A percentile compares a stretch with the other conserved stretches of the same genome.
phyloP scores from a whole-genome alignment of 2,113 vertebrate genomes.

The Hypocryptadius cinnamomeus region DNA sequence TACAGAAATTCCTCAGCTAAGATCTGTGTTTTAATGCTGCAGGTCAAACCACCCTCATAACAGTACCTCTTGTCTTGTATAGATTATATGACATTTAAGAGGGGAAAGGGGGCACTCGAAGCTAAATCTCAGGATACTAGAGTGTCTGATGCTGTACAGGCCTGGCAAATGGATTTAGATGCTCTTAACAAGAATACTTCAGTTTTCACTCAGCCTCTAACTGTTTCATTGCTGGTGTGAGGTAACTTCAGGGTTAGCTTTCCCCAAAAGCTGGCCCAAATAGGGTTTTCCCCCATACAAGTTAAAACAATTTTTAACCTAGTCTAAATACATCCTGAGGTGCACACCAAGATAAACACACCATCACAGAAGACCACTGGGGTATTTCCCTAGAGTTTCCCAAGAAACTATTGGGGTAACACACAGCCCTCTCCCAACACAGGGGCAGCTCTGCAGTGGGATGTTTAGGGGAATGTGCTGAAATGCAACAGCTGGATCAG shows the following conservation, averaged over 20 bases:
- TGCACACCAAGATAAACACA: not conserved
- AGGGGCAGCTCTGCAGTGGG: not conserved
- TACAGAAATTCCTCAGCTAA: constrained; percentile 48
- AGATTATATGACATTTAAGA: constrained; percentile 51
- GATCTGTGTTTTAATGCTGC: constrained; percentile 25
- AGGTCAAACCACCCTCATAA: constrained; percentile 52
- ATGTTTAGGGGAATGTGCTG: not conserved
- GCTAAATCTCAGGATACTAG: constrained; percentile 30
- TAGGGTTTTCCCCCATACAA: not conserved
- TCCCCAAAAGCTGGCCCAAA: not conserved
- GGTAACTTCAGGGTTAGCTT: constrained; percentile 11
- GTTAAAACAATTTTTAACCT: not conserved
- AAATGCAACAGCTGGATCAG: not conserved
- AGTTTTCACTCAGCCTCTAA: constrained; percentile 24
- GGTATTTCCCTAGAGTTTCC: not conserved
- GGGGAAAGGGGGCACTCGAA: constrained; percentile 4
- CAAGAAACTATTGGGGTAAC: not conserved
- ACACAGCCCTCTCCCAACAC: not conserved
- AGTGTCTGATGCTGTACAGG: not conserved
- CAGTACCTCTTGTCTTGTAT: constrained; percentile 46
- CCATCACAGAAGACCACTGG: not conserved
- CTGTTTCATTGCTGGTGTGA: not conserved
- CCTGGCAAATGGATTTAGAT: constrained; percentile 47
- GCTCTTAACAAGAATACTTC: constrained; percentile 22
- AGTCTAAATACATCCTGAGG: not conserved